Evolutionary conservation across 2,113 vertebrate genomes (phyloP).

Genomic region (Oreochromis niloticus): DNA sequence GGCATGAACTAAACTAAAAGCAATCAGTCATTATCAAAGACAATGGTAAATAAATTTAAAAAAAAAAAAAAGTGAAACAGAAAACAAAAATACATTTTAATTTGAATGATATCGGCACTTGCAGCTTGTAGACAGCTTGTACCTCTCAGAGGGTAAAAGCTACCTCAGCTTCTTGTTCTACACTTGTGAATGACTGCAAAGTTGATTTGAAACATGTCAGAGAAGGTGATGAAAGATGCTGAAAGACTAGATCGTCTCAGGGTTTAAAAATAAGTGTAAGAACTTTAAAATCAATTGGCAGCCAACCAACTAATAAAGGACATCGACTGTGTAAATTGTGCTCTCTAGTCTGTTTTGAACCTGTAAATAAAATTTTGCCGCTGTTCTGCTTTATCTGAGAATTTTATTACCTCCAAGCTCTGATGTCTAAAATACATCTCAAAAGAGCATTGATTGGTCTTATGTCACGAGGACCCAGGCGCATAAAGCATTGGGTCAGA

Average conservation of each 20-base stretch:
- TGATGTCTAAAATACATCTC: not conserved
- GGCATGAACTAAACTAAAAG: not conserved
- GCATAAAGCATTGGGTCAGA: not conserved
- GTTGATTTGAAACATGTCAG: not conserved
- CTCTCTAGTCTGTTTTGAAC: not conserved
- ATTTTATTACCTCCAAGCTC: not conserved
- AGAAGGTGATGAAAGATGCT: not conserved
- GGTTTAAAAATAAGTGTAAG: not conserved
- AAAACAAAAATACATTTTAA: not conserved
- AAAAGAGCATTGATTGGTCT: not conserved
- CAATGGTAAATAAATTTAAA: not conserved
- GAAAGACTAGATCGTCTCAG: not conserved
- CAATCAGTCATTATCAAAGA: not conserved
- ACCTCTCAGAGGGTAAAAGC: not conserved
- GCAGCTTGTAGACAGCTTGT: not conserved
- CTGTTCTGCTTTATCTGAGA: not conserved
- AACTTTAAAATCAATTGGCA: not conserved
- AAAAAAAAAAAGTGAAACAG: not conserved
- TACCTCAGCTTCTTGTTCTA: not conserved
- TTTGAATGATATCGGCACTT: not conserved
- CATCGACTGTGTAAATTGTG: not conserved
- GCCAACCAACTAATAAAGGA: not conserved
- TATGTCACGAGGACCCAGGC: not conserved
- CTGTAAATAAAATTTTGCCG: not conserved
- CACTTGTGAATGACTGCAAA: not conserved